Conservation (phyloP, 1,140 invertebrate genomes). For the Zaprionus taronus region DNA sequence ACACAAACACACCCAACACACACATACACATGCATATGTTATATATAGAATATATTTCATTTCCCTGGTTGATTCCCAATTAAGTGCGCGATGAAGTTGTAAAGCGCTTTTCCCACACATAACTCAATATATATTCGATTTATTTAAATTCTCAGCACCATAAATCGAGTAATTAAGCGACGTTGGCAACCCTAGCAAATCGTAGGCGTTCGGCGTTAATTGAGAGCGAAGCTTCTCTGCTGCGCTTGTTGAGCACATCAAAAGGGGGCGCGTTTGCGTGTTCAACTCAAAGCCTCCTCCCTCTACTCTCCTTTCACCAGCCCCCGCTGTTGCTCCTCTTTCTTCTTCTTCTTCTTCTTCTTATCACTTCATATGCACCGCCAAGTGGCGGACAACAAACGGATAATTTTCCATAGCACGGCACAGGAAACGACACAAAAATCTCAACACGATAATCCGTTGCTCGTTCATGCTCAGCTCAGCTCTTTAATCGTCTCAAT, state of each 20-base stretch:
- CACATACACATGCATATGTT: background rate
- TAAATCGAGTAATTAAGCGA: conserved; percentile 51
- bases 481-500: conserved; percentile 56
- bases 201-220: conserved; percentile 55
- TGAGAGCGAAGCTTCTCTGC: conserved; percentile 40
- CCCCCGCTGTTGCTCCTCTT: too few relatives aligned
- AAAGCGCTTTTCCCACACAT: conserved; percentile 45
- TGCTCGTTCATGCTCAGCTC: conserved; percentile 38
- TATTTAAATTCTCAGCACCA: conserved; percentile 47
- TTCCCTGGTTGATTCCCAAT: conserved; percentile 36
- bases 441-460: conserved; percentile 66
- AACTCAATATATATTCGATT: conserved; percentile 58
- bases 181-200: conserved; percentile 64
- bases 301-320: background rate
- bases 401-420: conserved; percentile 17
- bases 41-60: background rate
- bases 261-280: conserved; percentile 62
- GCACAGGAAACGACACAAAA: conserved; percentile 64
- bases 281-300: background rate
- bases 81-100: conserved; percentile 51
- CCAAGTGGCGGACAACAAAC: conserved; percentile 54
- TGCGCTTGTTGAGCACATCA: conserved; percentile 32
- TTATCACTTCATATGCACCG: conserved; percentile 24
- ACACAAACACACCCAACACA: conserved; percentile 1
- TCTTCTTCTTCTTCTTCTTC: conserved; percentile 8